phyloP scores from a whole-genome alignment of 2,797 vertebrate genomes.

The Molossus alvarezi region DNA sequence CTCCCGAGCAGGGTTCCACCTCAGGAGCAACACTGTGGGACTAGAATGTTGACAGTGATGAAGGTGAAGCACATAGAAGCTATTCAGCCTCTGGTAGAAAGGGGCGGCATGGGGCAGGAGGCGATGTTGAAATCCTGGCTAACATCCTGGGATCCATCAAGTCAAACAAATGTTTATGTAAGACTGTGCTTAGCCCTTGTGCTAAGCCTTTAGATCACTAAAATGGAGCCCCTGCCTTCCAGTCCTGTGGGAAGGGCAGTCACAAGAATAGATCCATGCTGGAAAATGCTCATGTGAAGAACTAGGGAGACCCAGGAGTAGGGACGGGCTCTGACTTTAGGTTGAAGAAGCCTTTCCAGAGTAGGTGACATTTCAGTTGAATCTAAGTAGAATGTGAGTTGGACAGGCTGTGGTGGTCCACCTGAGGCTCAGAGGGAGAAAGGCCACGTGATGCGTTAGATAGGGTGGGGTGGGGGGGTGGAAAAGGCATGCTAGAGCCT shows the following conservation, averaged over 20 bases:
- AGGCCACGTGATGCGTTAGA: not conserved
- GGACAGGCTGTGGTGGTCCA: not conserved
- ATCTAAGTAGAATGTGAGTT: not conserved
- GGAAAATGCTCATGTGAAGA: not conserved
- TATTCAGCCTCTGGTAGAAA: not conserved
- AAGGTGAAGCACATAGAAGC: not conserved
- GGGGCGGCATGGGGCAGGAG: not conserved
- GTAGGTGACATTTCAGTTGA: not conserved
- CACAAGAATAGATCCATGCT: not conserved
- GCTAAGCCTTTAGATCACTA: not conserved
- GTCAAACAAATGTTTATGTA: not conserved
- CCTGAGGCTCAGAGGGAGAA: not conserved
- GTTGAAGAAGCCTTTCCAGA: not conserved
- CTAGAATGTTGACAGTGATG: not conserved
- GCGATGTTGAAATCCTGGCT: not conserved
- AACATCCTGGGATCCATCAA: not conserved
- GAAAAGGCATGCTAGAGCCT: not conserved
- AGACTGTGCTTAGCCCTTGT: not conserved
- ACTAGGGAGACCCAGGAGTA: not conserved
- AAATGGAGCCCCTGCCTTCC: not conserved
- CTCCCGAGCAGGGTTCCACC: not conserved
- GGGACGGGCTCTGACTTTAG: not conserved
- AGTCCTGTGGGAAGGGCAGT: not conserved
- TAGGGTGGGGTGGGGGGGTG: not conserved
- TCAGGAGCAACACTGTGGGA: not conserved